A percentile compares a stretch with the other conserved stretches of the same genome.
phyloP scores from a whole-genome alignment of 1,140 invertebrate species.

The Campodea augens region DNA sequence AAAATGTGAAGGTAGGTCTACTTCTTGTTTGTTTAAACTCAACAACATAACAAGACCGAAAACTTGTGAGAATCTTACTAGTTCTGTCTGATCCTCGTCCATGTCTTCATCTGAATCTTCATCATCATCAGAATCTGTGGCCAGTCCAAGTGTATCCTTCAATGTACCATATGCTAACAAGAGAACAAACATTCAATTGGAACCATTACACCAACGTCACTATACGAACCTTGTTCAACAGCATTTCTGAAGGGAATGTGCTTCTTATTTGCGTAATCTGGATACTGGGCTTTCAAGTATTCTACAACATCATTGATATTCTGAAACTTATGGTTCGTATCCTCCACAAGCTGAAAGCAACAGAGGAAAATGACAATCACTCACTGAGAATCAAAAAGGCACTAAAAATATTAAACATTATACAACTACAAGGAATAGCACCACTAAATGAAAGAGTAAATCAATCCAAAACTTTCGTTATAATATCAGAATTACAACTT shows the following conservation, averaged over 20 bases:
- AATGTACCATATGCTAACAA: constrained; percentile 8
- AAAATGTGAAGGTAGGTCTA: not conserved
- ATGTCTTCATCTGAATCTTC: constrained; percentile 3
- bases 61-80: not conserved
- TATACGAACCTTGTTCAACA: constrained; percentile 35
- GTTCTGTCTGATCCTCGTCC: constrained; percentile 1
- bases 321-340: too few relatives aligned
- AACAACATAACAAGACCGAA: not conserved
- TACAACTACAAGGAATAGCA: too few relatives aligned
- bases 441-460: too few relatives aligned
- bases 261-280: constrained; percentile 47
- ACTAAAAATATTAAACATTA: too few relatives aligned
- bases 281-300: constrained; percentile 42
- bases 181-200: not conserved
- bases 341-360: too few relatives aligned
- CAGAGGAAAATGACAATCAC: too few relatives aligned
- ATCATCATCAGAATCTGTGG: constrained; percentile 1
- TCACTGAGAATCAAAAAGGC: too few relatives aligned
- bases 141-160: not conserved
- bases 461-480: too few relatives aligned
- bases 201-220: not conserved
- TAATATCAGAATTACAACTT: too few relatives aligned
- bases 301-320: constrained; percentile 53
- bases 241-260: constrained; percentile 39
- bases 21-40: too few relatives aligned